Conservation (phyloP, 2,888 invertebrate genomes). For the Corythucha ciliata region DNA sequence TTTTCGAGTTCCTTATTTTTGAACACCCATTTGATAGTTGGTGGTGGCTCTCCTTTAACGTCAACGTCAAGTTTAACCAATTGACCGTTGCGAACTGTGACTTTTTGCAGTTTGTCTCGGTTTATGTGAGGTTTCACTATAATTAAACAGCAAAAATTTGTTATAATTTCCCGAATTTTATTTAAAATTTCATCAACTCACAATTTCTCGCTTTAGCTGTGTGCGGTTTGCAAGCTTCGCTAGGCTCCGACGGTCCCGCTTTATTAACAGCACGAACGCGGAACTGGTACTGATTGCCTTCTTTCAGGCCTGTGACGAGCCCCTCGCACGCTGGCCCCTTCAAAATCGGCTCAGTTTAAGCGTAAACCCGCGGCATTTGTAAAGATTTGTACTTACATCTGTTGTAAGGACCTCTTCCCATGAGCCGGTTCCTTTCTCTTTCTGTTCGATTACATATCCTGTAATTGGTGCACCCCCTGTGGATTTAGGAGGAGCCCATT, state of each 20-base stretch:
- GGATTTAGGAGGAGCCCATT: conserved; percentile 70
- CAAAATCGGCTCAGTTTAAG: no score
- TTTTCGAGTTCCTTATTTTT: conserved; percentile 57
- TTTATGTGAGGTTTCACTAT: conserved; percentile 91
- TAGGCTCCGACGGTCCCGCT: conserved; percentile 85
- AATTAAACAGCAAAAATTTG: conserved; percentile 26
- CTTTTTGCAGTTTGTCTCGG: conserved; percentile 79
- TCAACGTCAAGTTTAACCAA: conserved; percentile 86
- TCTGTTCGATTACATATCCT: conserved; percentile 82
- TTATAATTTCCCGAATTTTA: conserved; percentile 9
- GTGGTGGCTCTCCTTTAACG: conserved; percentile 93
- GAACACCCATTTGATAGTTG: conserved; percentile 74
- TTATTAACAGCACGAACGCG: conserved; percentile 90
- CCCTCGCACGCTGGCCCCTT: conserved; percentile 68
- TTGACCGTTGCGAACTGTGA: conserved; percentile 84
- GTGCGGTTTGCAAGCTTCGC: conserved; percentile 79
- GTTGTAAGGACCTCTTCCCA: conserved; percentile 77
- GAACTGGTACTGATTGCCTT: conserved; percentile 91
- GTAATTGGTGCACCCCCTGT: conserved; percentile 72
- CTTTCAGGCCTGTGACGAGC: conserved; percentile 74
- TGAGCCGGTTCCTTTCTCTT: conserved; percentile 62
- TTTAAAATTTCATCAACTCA: conserved; percentile 45
- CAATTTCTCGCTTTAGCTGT: conserved; percentile 76
- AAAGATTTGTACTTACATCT: conserved; percentile 49
- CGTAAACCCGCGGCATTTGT: no score